Percentiles rank a stretch among this genome's conserved stretches.
Evolutionary conservation across 2,888 invertebrate species (phyloP).

Genomic region (Carpatolechia fugitivella): DNA sequence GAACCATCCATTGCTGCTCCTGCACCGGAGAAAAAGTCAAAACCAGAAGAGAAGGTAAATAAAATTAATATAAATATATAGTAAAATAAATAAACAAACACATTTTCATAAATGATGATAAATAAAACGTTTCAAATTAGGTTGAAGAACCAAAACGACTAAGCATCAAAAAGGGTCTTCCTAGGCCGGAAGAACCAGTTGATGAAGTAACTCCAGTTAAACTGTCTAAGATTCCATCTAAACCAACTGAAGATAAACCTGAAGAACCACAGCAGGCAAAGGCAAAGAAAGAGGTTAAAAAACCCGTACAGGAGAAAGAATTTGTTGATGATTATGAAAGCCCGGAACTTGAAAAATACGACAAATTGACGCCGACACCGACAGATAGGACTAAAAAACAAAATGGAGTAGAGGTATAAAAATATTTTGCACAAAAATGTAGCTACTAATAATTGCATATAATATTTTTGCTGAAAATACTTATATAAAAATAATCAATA

Average conservation of each 20-base stretch:
- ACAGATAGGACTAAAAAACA: conserved; percentile 64
- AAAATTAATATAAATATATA: background rate
- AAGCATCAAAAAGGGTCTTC: conserved; percentile 67
- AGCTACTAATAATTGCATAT: no score
- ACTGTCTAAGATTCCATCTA: conserved; percentile 57
- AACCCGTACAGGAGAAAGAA: conserved; percentile 72
- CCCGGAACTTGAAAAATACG: conserved; percentile 84
- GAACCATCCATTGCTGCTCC: conserved; percentile 59
- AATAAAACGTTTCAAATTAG: conserved; percentile 32
- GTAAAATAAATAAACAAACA: background rate
- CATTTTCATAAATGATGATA: background rate
- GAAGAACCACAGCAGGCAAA: conserved; percentile 66
- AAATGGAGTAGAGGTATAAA: conserved; percentile 61
- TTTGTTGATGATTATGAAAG: conserved; percentile 86
- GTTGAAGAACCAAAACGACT: conserved; percentile 55
- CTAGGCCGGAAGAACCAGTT: conserved; percentile 63
- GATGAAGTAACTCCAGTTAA: conserved; percentile 68
- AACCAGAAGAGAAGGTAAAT: conserved; percentile 55
- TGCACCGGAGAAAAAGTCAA: conserved; percentile 58
- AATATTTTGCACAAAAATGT: background rate
- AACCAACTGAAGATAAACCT: conserved; percentile 55
- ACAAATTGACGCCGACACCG: conserved; percentile 74
- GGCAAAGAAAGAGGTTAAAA: conserved; percentile 55
- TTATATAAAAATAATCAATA: no score
- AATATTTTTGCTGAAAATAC: no score